Evolutionary conservation across 2,888 invertebrate species (phyloP).

Genomic region (Tridacna gigas): DNA sequence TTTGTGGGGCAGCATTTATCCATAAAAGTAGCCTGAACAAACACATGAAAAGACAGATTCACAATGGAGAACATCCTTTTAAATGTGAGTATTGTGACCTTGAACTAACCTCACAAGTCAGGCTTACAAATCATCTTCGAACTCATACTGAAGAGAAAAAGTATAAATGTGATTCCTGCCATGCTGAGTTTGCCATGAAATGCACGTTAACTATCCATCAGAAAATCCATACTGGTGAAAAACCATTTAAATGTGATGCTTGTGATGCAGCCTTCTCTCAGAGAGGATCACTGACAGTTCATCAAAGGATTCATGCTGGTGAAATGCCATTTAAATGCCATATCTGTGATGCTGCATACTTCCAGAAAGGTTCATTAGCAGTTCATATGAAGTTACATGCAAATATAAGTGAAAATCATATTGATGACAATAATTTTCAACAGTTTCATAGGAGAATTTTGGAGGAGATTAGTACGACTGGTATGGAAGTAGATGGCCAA

Average conservation of each 20-base stretch:
- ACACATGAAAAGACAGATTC: slow-evolving; percentile 24
- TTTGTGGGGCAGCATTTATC: slow-evolving; percentile 6
- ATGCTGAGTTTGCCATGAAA: slow-evolving; percentile 6
- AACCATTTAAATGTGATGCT: slow-evolving; percentile 12
- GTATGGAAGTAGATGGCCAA: neutral
- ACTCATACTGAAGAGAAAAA: slow-evolving; percentile 11
- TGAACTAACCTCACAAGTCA: slow-evolving; percentile 8
- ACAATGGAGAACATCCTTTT: neutral
- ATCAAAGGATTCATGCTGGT: slow-evolving; percentile 7
- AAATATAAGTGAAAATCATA: neutral
- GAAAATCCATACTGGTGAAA: slow-evolving; percentile 13
- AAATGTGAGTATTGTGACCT: slow-evolving; percentile 19
- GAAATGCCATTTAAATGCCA: neutral
- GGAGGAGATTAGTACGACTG: neutral
- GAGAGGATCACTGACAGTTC: slow-evolving; percentile 7
- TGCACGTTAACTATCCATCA: slow-evolving; percentile 2
- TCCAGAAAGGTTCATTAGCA: slow-evolving; percentile 8
- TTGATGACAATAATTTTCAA: neutral
- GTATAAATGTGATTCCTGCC: slow-evolving; percentile 14
- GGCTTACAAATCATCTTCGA: slow-evolving; percentile 1
- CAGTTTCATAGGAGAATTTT: neutral
- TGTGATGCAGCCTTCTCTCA: slow-evolving; percentile 14
- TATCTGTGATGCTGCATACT: slow-evolving; percentile 13
- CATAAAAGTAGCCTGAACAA: slow-evolving; percentile 8
- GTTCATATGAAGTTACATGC: slow-evolving; percentile 11